A percentile compares a stretch with the other conserved stretches of the same genome.
Conservation (phyloP, 2,888 invertebrate genomes). For the Troglohyphantes excavatus region DNA sequence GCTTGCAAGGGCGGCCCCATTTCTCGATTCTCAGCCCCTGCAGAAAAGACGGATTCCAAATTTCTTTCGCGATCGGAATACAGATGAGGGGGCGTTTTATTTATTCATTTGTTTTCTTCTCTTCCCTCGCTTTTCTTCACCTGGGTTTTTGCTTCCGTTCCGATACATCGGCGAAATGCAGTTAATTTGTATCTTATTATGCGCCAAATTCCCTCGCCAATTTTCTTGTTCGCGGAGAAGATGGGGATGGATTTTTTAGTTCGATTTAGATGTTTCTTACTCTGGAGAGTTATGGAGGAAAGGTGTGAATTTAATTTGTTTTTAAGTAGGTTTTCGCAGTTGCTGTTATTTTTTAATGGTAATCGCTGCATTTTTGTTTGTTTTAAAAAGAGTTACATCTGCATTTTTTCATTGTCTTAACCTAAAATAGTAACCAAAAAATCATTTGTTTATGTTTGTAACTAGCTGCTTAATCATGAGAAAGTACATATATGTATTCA, state of each 20-base stretch:
- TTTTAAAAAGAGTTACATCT: too few species aligned
- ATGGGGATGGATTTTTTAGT: not conserved
- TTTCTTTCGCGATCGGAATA: conserved; percentile 63
- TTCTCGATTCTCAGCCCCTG: conserved; percentile 9
- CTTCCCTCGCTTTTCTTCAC: not conserved
- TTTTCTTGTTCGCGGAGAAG: conserved; percentile 7
- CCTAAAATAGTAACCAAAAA: too few species aligned
- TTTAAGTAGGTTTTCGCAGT: too few species aligned
- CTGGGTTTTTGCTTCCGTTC: not conserved
- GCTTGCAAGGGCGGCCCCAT: not conserved
- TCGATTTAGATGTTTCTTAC: too few species aligned
- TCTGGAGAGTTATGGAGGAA: too few species aligned
- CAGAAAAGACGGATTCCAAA: conserved; percentile 64
- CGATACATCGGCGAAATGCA: not conserved
- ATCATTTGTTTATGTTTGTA: too few species aligned
- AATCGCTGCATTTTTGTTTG: too few species aligned
- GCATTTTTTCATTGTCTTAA: too few species aligned
- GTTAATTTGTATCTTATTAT: conserved; percentile 57
- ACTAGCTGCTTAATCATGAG: too few species aligned
- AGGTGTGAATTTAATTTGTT: too few species aligned
- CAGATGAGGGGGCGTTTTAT: conserved; percentile 62
- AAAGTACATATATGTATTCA: too few species aligned
- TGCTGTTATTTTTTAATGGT: too few species aligned
- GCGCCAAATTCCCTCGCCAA: conserved; percentile 1
- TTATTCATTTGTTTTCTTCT: conserved; percentile 66